phyloP scores from a whole-genome alignment of 2,113 vertebrate species.

The Lepisosteus oculatus region DNA sequence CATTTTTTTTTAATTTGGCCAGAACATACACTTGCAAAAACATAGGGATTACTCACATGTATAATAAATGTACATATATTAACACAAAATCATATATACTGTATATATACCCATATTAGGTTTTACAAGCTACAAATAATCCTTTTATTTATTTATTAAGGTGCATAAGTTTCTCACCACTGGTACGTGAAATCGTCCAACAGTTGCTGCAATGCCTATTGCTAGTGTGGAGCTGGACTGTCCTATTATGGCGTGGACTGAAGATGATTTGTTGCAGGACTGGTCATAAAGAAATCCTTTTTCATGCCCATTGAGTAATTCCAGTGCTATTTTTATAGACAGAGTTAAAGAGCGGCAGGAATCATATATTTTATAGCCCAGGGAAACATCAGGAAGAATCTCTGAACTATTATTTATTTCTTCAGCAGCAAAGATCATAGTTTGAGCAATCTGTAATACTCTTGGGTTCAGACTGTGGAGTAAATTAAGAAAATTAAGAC shows the following conservation, averaged over 20 bases:
- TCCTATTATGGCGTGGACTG: slow-evolving; percentile 35
- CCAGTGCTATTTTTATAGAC: slow-evolving; percentile 27
- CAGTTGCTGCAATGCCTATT: slow-evolving; percentile 16
- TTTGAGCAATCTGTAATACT: slow-evolving; percentile 11
- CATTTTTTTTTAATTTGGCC: too few species aligned
- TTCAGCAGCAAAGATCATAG: slow-evolving; percentile 40
- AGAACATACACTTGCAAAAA: too few species aligned
- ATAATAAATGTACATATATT: too few species aligned
- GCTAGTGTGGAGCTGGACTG: slow-evolving; percentile 35
- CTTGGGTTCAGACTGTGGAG: not conserved
- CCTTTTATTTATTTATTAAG: too few species aligned
- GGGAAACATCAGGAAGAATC: slow-evolving; percentile 32
- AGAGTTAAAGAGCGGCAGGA: slow-evolving; percentile 26
- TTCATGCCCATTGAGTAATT: slow-evolving; percentile 35
- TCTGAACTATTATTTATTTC: slow-evolving; percentile 38
- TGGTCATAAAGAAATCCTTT: not conserved
- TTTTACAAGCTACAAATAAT: too few species aligned
- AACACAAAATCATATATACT: too few species aligned
- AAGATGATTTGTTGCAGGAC: not conserved
- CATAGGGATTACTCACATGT: too few species aligned
- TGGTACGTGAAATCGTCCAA: slow-evolving; percentile 28
- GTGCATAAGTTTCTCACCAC: slow-evolving; percentile 19
- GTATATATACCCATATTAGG: too few species aligned
- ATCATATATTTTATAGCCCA: slow-evolving; percentile 48
- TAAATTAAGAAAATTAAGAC: too few species aligned